Evolutionary conservation across 2,797 vertebrate species (phyloP), one percentile per base, ranked within the genome.

Genomic region (Phrynocephalus vlangalii): DNA sequence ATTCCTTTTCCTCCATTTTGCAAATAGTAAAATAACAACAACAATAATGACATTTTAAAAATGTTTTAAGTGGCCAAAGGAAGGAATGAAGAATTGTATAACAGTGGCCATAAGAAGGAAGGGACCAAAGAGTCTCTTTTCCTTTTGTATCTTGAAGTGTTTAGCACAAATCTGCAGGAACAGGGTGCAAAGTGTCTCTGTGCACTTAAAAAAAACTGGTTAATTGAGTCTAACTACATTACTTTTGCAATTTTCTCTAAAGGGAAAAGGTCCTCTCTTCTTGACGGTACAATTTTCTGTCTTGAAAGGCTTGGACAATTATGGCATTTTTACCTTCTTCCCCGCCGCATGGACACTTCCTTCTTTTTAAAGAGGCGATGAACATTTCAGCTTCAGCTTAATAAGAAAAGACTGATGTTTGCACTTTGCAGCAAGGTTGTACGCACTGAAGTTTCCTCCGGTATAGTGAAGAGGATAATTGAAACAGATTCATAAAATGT

Each of bases 301-400:
- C 86, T 93, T 93, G 92, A 95, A 95, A 93, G 91, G 76, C 91
- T 95, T 92, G 91, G 92, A 93, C 92, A 94, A 94, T 95, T 94
- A 93, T 90, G 83, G 73, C 87, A 72, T 92, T 94, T 82, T 92
- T 93, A 91, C 91, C 84, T 88, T 94, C 92, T 71, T 48, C 66
- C 86, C 91, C 82, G 60, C 89, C 90, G 85, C 0, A 0, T 92
- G 89, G 89, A 91, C 91, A 90, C 90, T 94, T 94, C 93, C 87
- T 90, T 92, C 89, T 90, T 94, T 87, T 91, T 87, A 95, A 89
- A 90, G 86, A 81, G 89, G 92, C 91, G 90, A 92, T 81, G 92
- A 95, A 89, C 84, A 86, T 94, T 95, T 95, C 91, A 93, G 87
- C 89, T 93, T 87, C 89, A 92, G 87, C 85, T 93, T 95, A 95